A percentile compares a stretch with the other conserved stretches of the same genome.
Conservation (phyloP, 2,797 vertebrate species). For the Perodicticus potto region DNA sequence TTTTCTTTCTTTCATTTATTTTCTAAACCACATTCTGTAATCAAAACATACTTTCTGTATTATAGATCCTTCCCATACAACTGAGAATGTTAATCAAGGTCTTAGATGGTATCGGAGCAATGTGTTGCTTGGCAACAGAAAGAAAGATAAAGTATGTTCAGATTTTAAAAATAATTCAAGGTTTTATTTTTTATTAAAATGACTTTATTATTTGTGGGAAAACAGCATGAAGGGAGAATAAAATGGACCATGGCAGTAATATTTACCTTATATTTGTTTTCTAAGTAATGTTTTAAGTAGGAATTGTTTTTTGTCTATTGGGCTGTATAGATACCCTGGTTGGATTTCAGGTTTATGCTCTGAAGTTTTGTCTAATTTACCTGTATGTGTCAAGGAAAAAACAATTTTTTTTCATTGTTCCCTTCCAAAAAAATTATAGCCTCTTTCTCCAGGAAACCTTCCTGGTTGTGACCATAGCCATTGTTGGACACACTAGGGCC, state of each 20-base stretch:
- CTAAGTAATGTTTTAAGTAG: not conserved
- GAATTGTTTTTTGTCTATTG: constrained; percentile 7
- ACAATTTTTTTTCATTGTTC: not conserved
- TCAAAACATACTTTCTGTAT: constrained; percentile 34
- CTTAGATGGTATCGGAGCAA: constrained; percentile 67
- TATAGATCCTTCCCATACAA: constrained; percentile 54
- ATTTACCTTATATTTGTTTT: constrained; percentile 30
- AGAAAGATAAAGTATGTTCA: constrained; percentile 70
- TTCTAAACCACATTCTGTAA: not conserved
- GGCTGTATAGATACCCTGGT: not conserved
- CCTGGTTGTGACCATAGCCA: not conserved
- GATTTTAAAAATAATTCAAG: constrained; percentile 77
- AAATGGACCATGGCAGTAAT: not conserved
- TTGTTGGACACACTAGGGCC: not conserved
- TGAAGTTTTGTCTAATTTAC: not conserved
- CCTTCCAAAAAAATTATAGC: not conserved
- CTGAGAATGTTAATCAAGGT: constrained; percentile 71
- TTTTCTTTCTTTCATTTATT: not conserved
- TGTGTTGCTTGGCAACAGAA: constrained; percentile 81
- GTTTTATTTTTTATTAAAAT: constrained; percentile 72
- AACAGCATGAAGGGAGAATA: constrained; percentile 46
- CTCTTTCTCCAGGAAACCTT: not conserved
- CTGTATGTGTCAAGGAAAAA: not conserved
- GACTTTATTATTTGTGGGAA: constrained; percentile 67
- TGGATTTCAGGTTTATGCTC: not conserved